A percentile compares a stretch with the other conserved stretches of the same genome.
phyloP scores from a whole-genome alignment of 2,113 vertebrate species.

The Vidua macroura region DNA sequence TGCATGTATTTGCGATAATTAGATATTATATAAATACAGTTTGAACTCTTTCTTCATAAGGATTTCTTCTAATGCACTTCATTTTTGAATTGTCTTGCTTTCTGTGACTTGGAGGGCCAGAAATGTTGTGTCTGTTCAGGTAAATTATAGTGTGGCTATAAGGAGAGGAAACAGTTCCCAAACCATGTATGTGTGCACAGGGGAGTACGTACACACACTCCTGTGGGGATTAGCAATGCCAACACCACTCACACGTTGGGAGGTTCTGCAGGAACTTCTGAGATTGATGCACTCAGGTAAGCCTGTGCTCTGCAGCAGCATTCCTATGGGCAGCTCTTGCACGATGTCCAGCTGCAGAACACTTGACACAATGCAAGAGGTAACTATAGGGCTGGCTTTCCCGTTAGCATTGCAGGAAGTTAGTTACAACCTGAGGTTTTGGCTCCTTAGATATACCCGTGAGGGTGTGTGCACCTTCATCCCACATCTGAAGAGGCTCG shows the following conservation, averaged over 20 bases:
- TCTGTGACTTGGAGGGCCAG: background rate
- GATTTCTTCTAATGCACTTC: background rate
- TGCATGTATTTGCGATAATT: background rate
- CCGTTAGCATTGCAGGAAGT: fast-evolving
- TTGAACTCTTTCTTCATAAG: background rate
- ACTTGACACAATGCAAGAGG: background rate
- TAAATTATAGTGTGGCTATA: background rate
- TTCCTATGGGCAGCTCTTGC: background rate
- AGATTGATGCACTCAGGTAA: fast-evolving
- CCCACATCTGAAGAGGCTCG: background rate
- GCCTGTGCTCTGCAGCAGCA: background rate
- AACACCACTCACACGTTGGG: fast-evolving
- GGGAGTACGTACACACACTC: fast-evolving
- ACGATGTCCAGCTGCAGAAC: background rate
- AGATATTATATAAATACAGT: background rate
- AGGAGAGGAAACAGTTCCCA: background rate
- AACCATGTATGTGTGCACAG: fast-evolving
- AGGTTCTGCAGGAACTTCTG: background rate
- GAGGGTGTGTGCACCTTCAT: background rate
- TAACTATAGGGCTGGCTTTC: background rate
- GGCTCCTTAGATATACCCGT: background rate
- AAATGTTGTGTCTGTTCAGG: background rate
- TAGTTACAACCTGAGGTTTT: background rate
- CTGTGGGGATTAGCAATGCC: background rate
- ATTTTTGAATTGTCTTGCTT: background rate